phyloP scores from a whole-genome alignment of 1,140 invertebrate genomes.

The Eulimnadia texana region DNA sequence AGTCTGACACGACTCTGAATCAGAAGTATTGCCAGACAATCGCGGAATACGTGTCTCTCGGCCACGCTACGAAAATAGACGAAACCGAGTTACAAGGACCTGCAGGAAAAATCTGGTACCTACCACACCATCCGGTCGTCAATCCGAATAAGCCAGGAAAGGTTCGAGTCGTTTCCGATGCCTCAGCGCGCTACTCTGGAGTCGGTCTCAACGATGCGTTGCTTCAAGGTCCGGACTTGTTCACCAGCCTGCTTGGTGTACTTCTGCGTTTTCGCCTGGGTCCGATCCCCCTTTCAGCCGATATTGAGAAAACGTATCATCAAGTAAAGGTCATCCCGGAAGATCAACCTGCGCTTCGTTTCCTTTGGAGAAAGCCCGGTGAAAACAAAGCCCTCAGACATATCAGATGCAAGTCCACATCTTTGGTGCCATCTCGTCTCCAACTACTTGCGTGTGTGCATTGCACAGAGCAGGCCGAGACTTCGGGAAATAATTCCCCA shows the following conservation, averaged over 20 bases:
- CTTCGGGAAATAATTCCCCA: slow-evolving; percentile 4
- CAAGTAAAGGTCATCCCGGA: not conserved
- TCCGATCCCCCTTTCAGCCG: not conserved
- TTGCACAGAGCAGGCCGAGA: not conserved
- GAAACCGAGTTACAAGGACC: not conserved
- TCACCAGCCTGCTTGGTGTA: slow-evolving; percentile 20
- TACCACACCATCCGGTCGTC: slow-evolving; percentile 22
- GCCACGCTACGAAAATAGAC: slow-evolving; percentile 5
- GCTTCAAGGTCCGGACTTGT: slow-evolving; percentile 22
- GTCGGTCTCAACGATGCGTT: slow-evolving; percentile 21
- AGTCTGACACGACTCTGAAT: not conserved
- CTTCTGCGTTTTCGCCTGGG: slow-evolving; percentile 20
- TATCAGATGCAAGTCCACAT: not conserved
- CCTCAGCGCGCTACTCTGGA: slow-evolving; percentile 17
- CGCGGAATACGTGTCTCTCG: slow-evolving; percentile 9
- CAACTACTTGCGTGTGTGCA: not conserved
- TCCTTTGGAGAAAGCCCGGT: not conserved
- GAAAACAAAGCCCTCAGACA: not conserved
- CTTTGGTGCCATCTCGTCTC: no score
- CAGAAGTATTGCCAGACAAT: slow-evolving; percentile 9
- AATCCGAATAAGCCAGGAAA: not conserved
- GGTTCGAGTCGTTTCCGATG: slow-evolving; percentile 26
- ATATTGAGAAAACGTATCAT: slow-evolving; percentile 4
- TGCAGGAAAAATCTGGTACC: no score
- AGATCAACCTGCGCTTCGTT: not conserved